Evolutionary conservation across 2,113 vertebrate species (phyloP).

Genomic region (Triplophysa siluroides): DNA sequence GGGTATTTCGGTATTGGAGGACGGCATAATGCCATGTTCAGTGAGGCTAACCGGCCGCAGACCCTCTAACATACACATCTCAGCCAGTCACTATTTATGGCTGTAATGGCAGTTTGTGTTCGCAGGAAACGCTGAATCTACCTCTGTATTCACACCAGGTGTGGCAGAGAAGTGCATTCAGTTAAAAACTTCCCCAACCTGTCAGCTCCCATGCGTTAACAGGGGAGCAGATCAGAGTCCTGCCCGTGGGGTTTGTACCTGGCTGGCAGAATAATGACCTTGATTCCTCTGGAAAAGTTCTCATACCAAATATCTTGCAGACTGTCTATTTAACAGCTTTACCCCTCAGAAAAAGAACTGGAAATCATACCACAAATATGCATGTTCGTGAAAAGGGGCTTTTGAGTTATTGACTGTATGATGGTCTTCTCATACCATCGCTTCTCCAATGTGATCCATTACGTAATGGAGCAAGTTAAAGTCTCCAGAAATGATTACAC

Average conservation of each 20-base stretch:
- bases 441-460: conserved; percentile 13
- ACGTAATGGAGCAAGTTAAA: conserved; percentile 10
- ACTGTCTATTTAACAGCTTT: conserved; percentile 2
- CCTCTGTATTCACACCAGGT: conserved; percentile 67
- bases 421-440: not conserved
- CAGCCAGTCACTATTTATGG: conserved; percentile 56
- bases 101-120: conserved; percentile 72
- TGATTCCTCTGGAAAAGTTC: conserved; percentile 12
- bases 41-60: conserved; percentile 31
- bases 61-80: conserved; percentile 63
- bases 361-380: not conserved
- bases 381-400: not conserved
- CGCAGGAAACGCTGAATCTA: conserved; percentile 66
- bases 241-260: conserved; percentile 31
- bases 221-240: conserved; percentile 15
- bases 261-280: conserved; percentile 22
- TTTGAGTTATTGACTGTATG: not conserved
- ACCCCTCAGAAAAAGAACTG: not conserved
- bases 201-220: conserved; percentile 56
- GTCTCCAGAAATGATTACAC: not conserved
- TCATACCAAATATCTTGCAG: not conserved
- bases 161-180: conserved; percentile 63
- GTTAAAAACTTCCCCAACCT: conserved; percentile 66
- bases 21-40: conserved; percentile 47
- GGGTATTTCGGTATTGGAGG: conserved; percentile 39